A percentile compares a stretch with the other conserved stretches of the same genome.
phyloP scores from a whole-genome alignment of 2,113 vertebrate species.

The Aegithalos caudatus region DNA sequence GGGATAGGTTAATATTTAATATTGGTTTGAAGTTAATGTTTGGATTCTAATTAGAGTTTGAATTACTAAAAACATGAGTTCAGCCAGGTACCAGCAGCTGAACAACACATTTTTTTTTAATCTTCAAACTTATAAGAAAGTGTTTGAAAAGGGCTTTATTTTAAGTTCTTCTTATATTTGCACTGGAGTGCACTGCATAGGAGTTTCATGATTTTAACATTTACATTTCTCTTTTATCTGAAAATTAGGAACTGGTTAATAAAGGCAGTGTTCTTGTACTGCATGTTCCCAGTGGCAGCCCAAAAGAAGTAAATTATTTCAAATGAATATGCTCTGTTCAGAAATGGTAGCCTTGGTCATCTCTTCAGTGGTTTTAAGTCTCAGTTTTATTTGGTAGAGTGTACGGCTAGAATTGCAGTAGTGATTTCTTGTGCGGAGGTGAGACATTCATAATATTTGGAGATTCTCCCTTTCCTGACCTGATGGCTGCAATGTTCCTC shows the following conservation, averaged over 20 bases:
- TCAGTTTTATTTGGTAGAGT: neutral
- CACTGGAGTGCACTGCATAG: neutral
- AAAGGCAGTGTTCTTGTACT: neutral
- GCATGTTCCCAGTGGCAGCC: neutral
- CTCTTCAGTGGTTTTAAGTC: neutral
- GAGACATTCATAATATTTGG: neutral
- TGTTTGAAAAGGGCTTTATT: neutral
- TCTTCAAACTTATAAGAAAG: neutral
- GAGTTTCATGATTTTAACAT: neutral
- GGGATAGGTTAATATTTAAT: neutral
- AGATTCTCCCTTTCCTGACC: neutral
- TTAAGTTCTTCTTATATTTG: neutral
- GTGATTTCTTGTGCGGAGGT: neutral
- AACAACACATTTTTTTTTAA: fast-evolving
- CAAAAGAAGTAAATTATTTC: neutral
- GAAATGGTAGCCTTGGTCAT: neutral
- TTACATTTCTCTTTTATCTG: neutral
- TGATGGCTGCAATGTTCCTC: neutral
- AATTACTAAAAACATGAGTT: neutral
- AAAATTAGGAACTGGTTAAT: neutral
- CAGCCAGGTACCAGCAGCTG: neutral
- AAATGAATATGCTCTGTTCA: neutral
- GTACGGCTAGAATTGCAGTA: neutral
- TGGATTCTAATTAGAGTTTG: neutral
- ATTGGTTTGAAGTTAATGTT: neutral